Conservation (phyloP, 2,113 vertebrate species). For the Aix galericulata region DNA sequence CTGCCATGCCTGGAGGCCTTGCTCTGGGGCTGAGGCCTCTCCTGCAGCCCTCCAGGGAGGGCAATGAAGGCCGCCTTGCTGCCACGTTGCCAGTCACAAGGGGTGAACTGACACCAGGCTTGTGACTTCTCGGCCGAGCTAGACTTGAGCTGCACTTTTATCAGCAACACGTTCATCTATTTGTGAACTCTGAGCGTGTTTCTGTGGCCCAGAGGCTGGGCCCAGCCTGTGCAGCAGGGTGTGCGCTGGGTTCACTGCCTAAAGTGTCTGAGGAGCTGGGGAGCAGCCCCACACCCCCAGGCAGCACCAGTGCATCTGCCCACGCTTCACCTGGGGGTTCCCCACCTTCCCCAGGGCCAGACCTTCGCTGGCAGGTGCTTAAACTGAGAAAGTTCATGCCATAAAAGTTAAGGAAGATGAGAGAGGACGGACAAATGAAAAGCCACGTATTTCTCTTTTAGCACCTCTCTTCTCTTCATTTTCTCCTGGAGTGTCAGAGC, state of each 20-base stretch:
- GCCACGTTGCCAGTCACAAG: neutral
- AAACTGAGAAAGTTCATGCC: constrained; percentile 22
- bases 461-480: constrained; percentile 69
- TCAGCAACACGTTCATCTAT: neutral
- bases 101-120: constrained; percentile 9
- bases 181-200: neutral
- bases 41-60: neutral
- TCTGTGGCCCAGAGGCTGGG: accelerated
- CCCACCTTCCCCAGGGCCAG: neutral
- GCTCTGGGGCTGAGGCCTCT: neutral
- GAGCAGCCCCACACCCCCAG: neutral
- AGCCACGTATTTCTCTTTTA: constrained; percentile 58
- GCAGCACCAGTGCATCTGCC: neutral
- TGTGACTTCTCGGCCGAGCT: neutral
- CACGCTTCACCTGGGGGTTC: neutral
- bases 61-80: neutral
- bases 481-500: constrained; percentile 67
- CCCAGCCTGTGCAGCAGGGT: too few relatives aligned
- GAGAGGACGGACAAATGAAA: constrained; percentile 28
- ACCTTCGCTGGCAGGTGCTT: constrained; percentile 33
- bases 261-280: accelerated
- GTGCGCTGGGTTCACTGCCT: neutral
- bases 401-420: constrained; percentile 58
- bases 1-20: neutral
- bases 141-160: neutral